A percentile compares a stretch with the other conserved stretches of the same genome.
Evolutionary conservation across 2,113 vertebrate species (phyloP).

Genomic region (Zapornia atra): DNA sequence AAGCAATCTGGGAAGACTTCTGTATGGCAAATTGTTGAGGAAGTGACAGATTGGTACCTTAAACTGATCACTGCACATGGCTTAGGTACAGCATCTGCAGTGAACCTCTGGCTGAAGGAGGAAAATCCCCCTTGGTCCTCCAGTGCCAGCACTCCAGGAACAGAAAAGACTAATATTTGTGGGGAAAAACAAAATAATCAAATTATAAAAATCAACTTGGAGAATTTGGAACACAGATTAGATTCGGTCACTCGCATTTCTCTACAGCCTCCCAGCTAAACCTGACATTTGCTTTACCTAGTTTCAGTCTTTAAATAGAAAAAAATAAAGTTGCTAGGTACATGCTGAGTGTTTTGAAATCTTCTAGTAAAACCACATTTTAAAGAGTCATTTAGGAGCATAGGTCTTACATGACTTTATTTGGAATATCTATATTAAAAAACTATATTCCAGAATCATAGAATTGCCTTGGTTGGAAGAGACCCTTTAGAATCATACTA

Average conservation of each 20-base stretch:
- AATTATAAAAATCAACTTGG: not conserved
- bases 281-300: not conserved
- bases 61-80: not conserved
- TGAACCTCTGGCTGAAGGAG: not conserved
- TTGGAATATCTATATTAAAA: fast-evolving
- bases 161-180: not conserved
- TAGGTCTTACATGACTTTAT: not conserved
- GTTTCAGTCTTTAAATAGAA: not conserved
- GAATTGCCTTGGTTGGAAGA: too few relatives aligned
- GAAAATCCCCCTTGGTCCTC: not conserved
- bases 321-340: not conserved
- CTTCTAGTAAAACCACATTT: not conserved
- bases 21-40: not conserved
- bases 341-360: not conserved
- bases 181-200: not conserved
- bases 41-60: not conserved
- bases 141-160: not conserved
- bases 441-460: not conserved
- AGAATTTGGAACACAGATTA: not conserved
- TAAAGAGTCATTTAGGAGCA: not conserved
- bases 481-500: not conserved
- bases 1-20: not conserved
- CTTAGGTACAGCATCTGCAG: not conserved
- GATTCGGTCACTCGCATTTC: not conserved
- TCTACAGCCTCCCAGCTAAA: not conserved